phyloP scores from a whole-genome alignment of 2,113 vertebrate species.

The Brachypteracias leptosomus region DNA sequence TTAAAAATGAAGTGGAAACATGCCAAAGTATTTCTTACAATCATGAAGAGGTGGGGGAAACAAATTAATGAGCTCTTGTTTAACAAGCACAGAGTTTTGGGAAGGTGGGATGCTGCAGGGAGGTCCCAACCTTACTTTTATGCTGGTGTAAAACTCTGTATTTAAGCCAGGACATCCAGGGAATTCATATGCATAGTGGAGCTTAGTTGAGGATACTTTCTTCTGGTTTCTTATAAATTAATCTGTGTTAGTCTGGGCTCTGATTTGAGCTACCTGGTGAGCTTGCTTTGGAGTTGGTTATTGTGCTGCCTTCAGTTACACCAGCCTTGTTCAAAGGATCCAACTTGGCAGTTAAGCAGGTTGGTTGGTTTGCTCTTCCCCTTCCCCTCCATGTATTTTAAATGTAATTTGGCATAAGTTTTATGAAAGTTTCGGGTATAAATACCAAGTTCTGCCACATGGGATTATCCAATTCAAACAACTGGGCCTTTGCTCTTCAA shows the following conservation, averaged over 20 bases:
- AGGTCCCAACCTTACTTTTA: not conserved
- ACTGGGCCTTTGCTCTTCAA: not conserved
- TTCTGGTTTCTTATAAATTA: not conserved
- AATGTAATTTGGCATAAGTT: not conserved
- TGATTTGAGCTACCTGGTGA: not conserved
- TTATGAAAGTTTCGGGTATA: not conserved
- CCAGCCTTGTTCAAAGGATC: not conserved
- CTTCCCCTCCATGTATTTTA: not conserved
- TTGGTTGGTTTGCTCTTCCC: not conserved
- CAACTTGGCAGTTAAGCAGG: not conserved
- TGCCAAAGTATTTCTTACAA: not conserved
- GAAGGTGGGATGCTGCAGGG: not conserved
- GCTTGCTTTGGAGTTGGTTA: not conserved
- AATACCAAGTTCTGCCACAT: not conserved
- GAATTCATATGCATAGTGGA: not conserved
- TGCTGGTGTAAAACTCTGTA: fast-evolving
- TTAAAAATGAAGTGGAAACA: not conserved
- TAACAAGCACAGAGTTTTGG: not conserved
- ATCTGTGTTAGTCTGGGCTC: not conserved
- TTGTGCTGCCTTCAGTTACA: not conserved
- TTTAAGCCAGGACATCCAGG: not conserved
- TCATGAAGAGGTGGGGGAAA: too few species aligned
- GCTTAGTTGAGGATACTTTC: not conserved
- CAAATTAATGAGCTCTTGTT: not conserved
- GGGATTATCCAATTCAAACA: not conserved